These are phyloP conservation scores for Mimas tiliae DNA, from an alignment of 2,888 invertebrate species.

Conservation along the genomic window DNA sequence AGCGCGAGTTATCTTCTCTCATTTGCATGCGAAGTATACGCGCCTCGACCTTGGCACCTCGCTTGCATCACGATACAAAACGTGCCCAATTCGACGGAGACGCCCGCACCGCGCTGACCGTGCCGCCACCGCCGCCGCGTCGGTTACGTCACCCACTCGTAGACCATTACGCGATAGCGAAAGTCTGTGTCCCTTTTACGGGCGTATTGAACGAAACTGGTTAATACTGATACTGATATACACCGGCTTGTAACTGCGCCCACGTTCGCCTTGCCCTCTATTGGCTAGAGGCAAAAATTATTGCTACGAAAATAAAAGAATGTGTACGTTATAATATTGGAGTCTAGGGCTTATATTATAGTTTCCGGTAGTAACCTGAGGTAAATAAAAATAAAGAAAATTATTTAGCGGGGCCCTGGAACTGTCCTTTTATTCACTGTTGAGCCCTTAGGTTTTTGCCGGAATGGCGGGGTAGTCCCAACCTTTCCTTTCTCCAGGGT, in stretches of 20 bases:
- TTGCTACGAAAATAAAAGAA: neutral
- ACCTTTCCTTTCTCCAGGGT: no score
- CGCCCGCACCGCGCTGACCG: constrained; percentile 26
- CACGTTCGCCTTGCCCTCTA: neutral
- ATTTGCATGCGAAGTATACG: constrained; percentile 77
- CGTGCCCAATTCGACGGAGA: constrained; percentile 33
- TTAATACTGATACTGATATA: constrained; percentile 17
- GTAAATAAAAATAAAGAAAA: neutral
- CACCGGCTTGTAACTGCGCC: constrained; percentile 15
- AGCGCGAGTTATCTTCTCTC: constrained; percentile 77
- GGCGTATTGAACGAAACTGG: constrained; percentile 35
- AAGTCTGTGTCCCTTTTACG: constrained; percentile 46
- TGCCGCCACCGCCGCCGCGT: constrained; percentile 24
- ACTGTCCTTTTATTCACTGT: no score
- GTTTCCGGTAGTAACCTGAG: no score
- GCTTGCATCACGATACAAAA: constrained; percentile 54
- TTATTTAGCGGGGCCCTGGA: no score
- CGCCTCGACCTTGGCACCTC: constrained; percentile 78
- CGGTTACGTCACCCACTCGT: constrained; percentile 53
- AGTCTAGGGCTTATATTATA: neutral
- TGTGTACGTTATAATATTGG: neutral
- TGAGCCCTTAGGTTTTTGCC: no score
- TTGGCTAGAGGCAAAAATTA: neutral
- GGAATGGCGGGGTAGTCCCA: no score
- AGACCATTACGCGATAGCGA: constrained; percentile 49